Base-by-base conservation (phyloP, 2,888 invertebrate species). In the Harmothoe impar region DNA sequence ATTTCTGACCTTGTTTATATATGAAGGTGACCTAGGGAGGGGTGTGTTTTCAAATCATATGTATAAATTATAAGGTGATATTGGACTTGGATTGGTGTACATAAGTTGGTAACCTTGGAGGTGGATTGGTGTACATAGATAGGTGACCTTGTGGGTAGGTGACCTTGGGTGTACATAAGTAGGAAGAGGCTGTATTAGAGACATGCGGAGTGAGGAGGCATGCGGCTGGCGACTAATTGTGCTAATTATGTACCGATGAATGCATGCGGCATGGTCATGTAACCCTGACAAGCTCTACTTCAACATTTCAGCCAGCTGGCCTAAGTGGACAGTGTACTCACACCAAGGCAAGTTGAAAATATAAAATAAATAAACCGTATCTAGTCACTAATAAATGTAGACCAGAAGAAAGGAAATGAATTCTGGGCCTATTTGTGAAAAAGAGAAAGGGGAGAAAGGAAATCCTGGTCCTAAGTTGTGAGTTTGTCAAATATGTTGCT, bases 211-310 rank as follows among this genome's bases (percentile, higher is more conserved):
- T n/a, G 23, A 23, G 43, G 43, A 81, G 33, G 81, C 81, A 81
- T 81, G 81, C 43, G 43, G 43, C 43, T 35, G 81, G 35, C 20
- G 43, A 35, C 81, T 81, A 35, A 33, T 81, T 81, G 81, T 81
- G 81, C n/a, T 81, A 20, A 81, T 72, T 72, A 35, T 43, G 33
- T 81, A 81, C 81, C 72, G 52, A 84, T 86, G 86, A 54, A 52
- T 52, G 86, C 54, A 86, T 86, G 86, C 86, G 29, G 86, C 86
- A 86, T 86, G 86, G 86, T 86, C 56, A 56, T 86, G 86, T 86
- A 86, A 81, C 51, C 86, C 86, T 86, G 29, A 86, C 56, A 25
- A 52, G 86, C 86, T 86, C 86, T 86, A 86, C 86, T 86, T 86
- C 86, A 54, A 86, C 56, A 52, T 86, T 86, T 54, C 86, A 86